phyloP scores from a whole-genome alignment of 2,113 vertebrate genomes.

The Psettodes erumei region DNA sequence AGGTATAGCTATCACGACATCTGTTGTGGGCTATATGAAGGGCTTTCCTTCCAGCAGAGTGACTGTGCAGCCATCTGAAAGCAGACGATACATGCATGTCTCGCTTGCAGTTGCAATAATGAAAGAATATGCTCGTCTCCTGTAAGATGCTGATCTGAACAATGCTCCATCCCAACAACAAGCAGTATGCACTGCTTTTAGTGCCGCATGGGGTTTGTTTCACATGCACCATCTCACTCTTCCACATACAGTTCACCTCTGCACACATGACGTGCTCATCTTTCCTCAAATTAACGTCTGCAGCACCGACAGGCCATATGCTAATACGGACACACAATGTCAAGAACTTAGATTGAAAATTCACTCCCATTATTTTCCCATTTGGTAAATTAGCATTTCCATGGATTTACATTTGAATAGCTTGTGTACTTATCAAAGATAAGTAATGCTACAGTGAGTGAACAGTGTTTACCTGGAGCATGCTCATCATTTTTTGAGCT shows the following conservation, averaged over 20 bases:
- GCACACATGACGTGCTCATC: not conserved
- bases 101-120: not conserved
- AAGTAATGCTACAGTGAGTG: too few species aligned
- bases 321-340: slow-evolving; percentile 31
- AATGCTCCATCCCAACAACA: not conserved
- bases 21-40: not conserved
- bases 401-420: slow-evolving; percentile 26
- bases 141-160: not conserved
- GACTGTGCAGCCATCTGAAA: not conserved
- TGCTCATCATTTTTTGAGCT: not conserved
- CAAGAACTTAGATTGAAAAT: slow-evolving; percentile 16
- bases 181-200: not conserved
- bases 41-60: not conserved
- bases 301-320: slow-evolving; percentile 2
- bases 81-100: not conserved
- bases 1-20: not conserved
- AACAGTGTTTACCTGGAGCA: not conserved
- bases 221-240: not conserved
- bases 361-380: slow-evolving; percentile 25
- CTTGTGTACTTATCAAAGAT: too few species aligned
- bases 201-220: not conserved
- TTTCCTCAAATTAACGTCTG: slow-evolving; percentile 33
- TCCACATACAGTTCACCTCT: not conserved
- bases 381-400: slow-evolving; percentile 42
- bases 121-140: not conserved